phyloP scores from a whole-genome alignment of 2,888 invertebrate species.

The Apamea anceps region DNA sequence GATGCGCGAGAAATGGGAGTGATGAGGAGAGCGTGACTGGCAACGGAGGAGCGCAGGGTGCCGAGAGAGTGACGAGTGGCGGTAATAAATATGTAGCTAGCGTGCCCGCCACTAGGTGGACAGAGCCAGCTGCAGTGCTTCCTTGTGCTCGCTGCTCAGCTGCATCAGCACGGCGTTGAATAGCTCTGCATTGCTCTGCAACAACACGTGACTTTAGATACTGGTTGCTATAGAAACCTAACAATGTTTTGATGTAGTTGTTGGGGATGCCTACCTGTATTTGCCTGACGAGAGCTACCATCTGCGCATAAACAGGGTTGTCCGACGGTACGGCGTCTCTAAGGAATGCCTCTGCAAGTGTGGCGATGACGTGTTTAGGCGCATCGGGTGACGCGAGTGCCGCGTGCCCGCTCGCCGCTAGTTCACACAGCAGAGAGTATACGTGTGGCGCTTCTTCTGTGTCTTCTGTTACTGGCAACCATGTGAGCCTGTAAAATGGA shows the following conservation, averaged over 20 bases:
- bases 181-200: conserved; percentile 93
- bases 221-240: not conserved
- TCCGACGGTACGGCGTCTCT: conserved; percentile 95
- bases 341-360: conserved; percentile 97
- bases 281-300: conserved; percentile 96
- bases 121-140: conserved; percentile 94
- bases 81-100: conserved; percentile 47
- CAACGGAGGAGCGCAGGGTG: conserved; percentile 68
- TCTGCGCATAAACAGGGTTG: conserved; percentile 93
- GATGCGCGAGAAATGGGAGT: conserved; percentile 61
- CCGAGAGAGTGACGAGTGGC: conserved; percentile 58
- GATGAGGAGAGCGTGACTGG: conserved; percentile 70
- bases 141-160: conserved; percentile 95
- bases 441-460: conserved; percentile 98
- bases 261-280: conserved; percentile 92
- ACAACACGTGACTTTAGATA: conserved; percentile 46
- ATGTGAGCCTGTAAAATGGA: conserved; percentile 92
- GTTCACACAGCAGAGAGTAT: conserved; percentile 98
- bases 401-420: conserved; percentile 97
- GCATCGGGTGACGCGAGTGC: conserved; percentile 96
- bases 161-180: conserved; percentile 95
- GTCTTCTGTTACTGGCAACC: conserved; percentile 99
- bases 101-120: conserved; percentile 79
- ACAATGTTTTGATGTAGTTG: not conserved
- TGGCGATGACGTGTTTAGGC: conserved; percentile 95